A percentile compares a stretch with the other conserved stretches of the same genome.
Conservation (phyloP, 2,113 vertebrate genomes). For the Scomber scombrus region DNA sequence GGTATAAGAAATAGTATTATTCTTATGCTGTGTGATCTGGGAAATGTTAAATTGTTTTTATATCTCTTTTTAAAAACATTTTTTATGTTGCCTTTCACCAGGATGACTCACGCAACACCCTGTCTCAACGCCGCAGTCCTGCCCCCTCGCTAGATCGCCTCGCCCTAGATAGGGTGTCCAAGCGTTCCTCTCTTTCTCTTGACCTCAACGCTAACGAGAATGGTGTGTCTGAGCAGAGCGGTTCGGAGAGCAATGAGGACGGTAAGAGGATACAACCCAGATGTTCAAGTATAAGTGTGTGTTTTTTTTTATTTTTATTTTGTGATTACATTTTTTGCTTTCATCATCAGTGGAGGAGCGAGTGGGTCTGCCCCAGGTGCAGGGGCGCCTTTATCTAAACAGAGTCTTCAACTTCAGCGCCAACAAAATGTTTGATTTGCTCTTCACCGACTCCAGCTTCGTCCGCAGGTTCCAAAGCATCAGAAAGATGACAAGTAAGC, state of each 20-base stretch:
- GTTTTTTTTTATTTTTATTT: neutral
- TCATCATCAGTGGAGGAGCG: conserved; percentile 84
- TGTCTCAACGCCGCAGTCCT: conserved; percentile 78
- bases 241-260: conserved; percentile 89
- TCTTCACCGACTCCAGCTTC: conserved; percentile 94
- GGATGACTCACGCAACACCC: conserved; percentile 83
- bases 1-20: conserved; percentile 48
- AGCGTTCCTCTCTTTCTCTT: conserved; percentile 83
- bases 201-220: conserved; percentile 92
- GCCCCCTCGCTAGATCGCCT: conserved; percentile 79
- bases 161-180: conserved; percentile 67
- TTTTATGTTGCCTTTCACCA: conserved; percentile 16
- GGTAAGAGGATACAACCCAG: conserved; percentile 78
- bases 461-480: conserved; percentile 87
- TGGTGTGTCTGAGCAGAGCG: conserved; percentile 86
- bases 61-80: neutral
- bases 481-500: conserved; percentile 92
- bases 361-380: conserved; percentile 81
- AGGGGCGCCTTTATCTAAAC: conserved; percentile 92
- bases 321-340: neutral
- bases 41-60: neutral
- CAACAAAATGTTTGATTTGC: conserved; percentile 95
- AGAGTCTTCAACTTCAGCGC: conserved; percentile 92
- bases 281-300: neutral
- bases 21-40: neutral